phyloP scores from a whole-genome alignment of 2,797 vertebrate species.

The Chaunax sp. region DNA sequence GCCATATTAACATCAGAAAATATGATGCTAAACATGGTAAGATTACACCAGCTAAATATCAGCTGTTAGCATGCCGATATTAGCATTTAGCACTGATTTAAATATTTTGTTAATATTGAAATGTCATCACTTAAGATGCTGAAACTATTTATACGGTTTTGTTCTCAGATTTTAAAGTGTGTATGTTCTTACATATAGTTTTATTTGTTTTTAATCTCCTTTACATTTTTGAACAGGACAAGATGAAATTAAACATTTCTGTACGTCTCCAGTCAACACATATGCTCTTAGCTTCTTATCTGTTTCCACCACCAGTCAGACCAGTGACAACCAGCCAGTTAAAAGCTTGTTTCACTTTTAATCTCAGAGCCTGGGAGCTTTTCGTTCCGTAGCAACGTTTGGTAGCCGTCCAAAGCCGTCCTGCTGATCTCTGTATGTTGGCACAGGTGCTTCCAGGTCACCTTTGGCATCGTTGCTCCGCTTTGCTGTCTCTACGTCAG shows the following conservation, averaged over 20 bases:
- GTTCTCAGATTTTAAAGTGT: not conserved
- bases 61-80: too few species aligned
- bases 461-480: slow-evolving; percentile 28
- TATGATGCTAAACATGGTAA: too few species aligned
- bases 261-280: slow-evolving; percentile 10
- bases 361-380: slow-evolving; percentile 34
- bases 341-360: slow-evolving; percentile 29
- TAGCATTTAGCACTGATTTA: too few species aligned
- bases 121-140: not conserved
- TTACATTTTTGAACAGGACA: not conserved
- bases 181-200: not conserved
- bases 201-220: too few species aligned
- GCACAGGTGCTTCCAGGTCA: slow-evolving; percentile 60
- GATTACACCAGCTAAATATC: too few species aligned
- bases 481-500: slow-evolving; percentile 3
- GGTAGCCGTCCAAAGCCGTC: slow-evolving; percentile 29
- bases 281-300: not conserved
- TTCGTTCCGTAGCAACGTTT: slow-evolving; percentile 30
- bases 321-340: slow-evolving; percentile 7
- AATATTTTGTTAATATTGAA: not conserved
- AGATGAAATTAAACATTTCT: not conserved
- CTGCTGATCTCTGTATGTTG: slow-evolving; percentile 50
- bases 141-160: not conserved
- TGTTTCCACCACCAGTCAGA: slow-evolving; percentile 5
- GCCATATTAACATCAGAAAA: too few species aligned